Base-by-base conservation (phyloP, 2,888 invertebrate species). In the Drosophila testacea region DNA sequence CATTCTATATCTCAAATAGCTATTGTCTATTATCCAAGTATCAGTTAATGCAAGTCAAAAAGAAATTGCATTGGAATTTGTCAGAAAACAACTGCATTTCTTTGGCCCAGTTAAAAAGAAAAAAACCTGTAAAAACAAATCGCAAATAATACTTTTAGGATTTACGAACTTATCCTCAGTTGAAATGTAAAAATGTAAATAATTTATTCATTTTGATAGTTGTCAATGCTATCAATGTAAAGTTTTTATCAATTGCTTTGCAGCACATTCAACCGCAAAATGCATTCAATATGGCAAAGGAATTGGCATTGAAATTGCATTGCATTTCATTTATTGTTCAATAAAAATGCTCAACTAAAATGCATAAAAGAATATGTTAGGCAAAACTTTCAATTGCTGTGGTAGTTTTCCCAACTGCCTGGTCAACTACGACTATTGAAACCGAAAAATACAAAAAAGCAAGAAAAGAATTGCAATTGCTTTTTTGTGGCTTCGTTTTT, bases 311-410 rank as follows among this genome's bases (percentile, higher is more conserved):
- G 46, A 64, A 76, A 73, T 55, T 22, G 22, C 22, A 22, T 22
- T 69, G 79, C 61, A 59, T 65, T 69, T 69, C 50, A 56, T 72
- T 77, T 59, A 44, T 42, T 48, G 56, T 57, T 59, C 59, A 60
- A 59, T 34, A 48, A 38, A 59, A 59, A 59, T 46, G 36, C 57
- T 56, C n/a, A n/a, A 39, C 67, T 59, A 6, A 51, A 71, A 50
- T 59, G 44, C 54, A 62, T 47, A 56, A 56, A 73, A 68, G 68
- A 74, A 67, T 74, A 72, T 77, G 68, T 56, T 59, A 32, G 56
- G 13, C 44, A 44, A 50, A 60, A 64, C 41, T 54, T 65, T 61
- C 47, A 56, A 69, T 73, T 57, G 60, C 28, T 44, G 39, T 41
- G 60, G 34, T 28, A 36, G 51, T 44, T 73, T 32, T 41, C 44